A percentile compares a stretch with the other conserved stretches of the same genome.
Evolutionary conservation across 2,797 vertebrate genomes (phyloP).

Genomic region (Mus minutoides): DNA sequence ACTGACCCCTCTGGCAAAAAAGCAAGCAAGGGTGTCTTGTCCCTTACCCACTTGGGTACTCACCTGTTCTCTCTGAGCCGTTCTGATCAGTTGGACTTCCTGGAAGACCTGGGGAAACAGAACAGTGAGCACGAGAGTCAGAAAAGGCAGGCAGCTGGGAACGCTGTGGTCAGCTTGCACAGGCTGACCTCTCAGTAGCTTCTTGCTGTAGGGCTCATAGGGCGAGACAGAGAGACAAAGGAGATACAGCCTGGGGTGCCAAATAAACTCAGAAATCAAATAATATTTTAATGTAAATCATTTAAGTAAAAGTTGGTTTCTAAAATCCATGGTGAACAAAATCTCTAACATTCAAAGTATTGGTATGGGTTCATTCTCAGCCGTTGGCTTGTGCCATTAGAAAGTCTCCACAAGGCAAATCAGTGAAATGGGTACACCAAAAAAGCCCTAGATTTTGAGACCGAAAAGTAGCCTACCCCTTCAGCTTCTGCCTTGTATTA

Average conservation of each 20-base stretch:
- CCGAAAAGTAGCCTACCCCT: not conserved
- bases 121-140: not conserved
- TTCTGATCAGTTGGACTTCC: not conserved
- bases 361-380: fast-evolving
- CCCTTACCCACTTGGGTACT: not conserved
- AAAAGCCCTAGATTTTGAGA: not conserved
- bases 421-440: fast-evolving
- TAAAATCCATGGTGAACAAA: not conserved
- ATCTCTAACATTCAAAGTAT: not conserved
- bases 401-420: not conserved
- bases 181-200: not conserved
- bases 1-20: not conserved
- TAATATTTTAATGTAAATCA: not conserved
- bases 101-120: not conserved
- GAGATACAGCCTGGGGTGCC: not conserved
- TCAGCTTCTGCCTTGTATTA: not conserved
- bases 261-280: not conserved
- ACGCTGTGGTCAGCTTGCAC: not conserved
- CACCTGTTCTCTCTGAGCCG: not conserved
- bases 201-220: fast-evolving
- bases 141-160: not conserved
- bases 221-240: too few species aligned
- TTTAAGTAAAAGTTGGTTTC: not conserved
- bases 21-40: not conserved
- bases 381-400: too few species aligned